Evolutionary conservation across 1,140 invertebrate genomes (phyloP), one percentile per base, ranked within the genome.

Genomic region (Brachionus sp.): DNA sequence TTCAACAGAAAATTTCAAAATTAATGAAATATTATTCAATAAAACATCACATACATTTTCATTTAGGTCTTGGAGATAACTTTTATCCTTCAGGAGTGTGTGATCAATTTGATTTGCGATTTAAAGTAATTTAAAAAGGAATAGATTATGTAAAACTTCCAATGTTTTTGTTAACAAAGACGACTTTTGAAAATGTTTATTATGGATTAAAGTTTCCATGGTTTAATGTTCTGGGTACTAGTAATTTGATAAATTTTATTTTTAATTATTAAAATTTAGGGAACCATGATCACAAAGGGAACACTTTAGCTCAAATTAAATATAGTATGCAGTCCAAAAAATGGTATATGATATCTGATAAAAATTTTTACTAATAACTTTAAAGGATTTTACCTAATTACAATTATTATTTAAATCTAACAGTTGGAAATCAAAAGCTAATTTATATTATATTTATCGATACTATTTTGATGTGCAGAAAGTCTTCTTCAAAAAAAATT

Each of bases 281-380:
- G 9, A 90, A 90, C 84, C 89, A 90, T 84, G 89, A 90, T 84
- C 88, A 90, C 83, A 86, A 88, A 68, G 89, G 89, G 25, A 90
- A 89, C 85, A 85, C 89, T 1, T 85, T 84, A 3, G 89, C 89
- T 10, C 87, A 90, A 84, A 85, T 90, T 44, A 84, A 42, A 64
- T 82, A 82, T 37, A 64, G 19, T 13, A 16, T 13, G 1, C 13
- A 3, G 19, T 82, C 78, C 16, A 82, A 82, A 29, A 62, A 44
- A 64, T 82, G 78, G 78, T 82, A 50, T 50, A 5, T 13, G 13
- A 50, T 10, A n/a, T 50, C 13, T 16, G 44, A 5, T 50, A 33
- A 46, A 9, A 10, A 25, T 75, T 50, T 46, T 35, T 42, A 39
- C 29, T 19, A 4, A 39, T 23, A 13, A 16, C 9, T 29, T 82